Evolutionary conservation across 2,113 vertebrate species (phyloP).

Genomic region (Nicator chloris): DNA sequence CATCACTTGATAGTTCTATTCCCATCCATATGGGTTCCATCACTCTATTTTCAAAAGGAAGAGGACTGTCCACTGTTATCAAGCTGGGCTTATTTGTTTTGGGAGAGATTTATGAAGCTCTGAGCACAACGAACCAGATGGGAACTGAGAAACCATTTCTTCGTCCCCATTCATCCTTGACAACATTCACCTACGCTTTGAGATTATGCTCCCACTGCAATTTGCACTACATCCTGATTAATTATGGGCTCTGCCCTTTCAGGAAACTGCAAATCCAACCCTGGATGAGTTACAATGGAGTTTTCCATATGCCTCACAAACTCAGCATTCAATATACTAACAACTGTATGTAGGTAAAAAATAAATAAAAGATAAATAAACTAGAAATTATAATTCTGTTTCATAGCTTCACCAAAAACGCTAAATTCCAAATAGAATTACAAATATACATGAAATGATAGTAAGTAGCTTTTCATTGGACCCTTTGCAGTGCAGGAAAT

Average conservation of each 20-base stretch:
- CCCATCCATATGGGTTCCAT: not conserved
- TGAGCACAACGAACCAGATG: not conserved
- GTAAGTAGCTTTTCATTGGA: not conserved
- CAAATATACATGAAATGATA: not conserved
- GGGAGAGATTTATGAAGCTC: constrained; percentile 9
- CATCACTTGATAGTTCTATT: not conserved
- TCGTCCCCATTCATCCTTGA: not conserved
- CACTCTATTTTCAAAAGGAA: not conserved
- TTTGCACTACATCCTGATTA: not conserved
- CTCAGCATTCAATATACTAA: not conserved
- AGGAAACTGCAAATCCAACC: constrained; percentile 12
- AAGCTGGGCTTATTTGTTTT: not conserved
- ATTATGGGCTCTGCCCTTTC: not conserved
- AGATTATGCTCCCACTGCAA: not conserved
- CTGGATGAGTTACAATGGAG: not conserved
- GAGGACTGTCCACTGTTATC: not conserved
- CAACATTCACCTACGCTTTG: not conserved
- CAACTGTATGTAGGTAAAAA: not conserved
- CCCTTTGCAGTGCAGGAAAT: not conserved
- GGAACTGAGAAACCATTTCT: not conserved
- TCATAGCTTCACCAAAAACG: not conserved
- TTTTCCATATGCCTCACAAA: not conserved
- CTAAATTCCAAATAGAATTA: not conserved
- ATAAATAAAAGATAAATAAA: not conserved
- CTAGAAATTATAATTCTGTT: not conserved